A percentile compares a stretch with the other conserved stretches of the same genome.
These are phyloP conservation scores for Orthosia gothica DNA, from an alignment of 2,888 invertebrate genomes.

Conservation along the genomic window DNA sequence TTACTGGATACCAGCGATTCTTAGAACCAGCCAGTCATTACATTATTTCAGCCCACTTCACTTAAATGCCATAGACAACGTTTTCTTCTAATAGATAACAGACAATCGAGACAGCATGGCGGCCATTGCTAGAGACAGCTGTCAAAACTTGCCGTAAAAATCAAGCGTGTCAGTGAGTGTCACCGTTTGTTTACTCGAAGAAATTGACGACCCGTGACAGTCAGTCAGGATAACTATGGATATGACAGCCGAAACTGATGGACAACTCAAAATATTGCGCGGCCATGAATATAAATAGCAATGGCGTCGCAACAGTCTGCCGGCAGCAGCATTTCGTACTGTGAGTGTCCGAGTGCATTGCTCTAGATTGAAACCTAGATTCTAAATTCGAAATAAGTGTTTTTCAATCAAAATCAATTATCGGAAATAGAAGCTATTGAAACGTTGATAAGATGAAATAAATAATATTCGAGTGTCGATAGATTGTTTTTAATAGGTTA, in stretches of 20 bases:
- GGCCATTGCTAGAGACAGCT: background rate
- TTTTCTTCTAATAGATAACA: slow-evolving; percentile 18
- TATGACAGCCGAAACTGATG: background rate
- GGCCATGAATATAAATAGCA: background rate
- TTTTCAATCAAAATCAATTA: slow-evolving; percentile 57
- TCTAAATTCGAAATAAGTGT: slow-evolving; percentile 43
- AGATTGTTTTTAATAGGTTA: background rate
- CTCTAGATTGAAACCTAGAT: slow-evolving; percentile 42
- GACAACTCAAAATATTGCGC: background rate
- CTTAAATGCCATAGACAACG: slow-evolving; percentile 8
- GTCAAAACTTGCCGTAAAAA: background rate
- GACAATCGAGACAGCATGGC: background rate
- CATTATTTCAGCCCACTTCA: slow-evolving; percentile 42
- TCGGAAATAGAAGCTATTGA: slow-evolving; percentile 44
- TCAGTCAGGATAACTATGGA: background rate
- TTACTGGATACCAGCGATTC: slow-evolving; percentile 34
- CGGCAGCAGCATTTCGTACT: background rate
- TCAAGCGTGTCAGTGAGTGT: background rate
- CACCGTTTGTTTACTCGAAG: background rate
- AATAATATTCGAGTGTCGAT: slow-evolving; percentile 14
- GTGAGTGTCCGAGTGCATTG: slow-evolving; percentile 23
- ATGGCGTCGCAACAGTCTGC: background rate
- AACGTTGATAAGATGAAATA: slow-evolving; percentile 25
- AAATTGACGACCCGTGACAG: background rate
- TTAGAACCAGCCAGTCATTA: slow-evolving; percentile 34